A percentile compares a stretch with the other conserved stretches of the same genome.
These are phyloP conservation scores for Ctenicera cuprea DNA, from an alignment of 2,888 invertebrate genomes.

Conservation along the genomic window DNA sequence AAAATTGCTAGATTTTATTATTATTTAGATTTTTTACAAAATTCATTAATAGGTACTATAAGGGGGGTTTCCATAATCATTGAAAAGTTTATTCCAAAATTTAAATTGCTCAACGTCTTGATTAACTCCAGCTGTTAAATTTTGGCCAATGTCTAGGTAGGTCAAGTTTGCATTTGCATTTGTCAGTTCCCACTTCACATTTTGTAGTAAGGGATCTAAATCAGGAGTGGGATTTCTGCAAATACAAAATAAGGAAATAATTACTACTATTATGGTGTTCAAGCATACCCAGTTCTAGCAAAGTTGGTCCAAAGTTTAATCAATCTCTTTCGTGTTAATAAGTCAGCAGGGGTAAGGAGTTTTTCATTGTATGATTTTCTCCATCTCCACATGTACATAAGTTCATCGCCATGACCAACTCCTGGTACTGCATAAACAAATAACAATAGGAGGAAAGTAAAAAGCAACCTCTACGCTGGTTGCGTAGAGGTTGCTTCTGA, in stretches of 20 bases:
- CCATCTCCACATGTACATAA: constrained; percentile 56
- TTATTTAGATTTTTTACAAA: too few species aligned
- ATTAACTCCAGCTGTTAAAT: constrained; percentile 53
- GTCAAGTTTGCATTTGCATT: constrained; percentile 6
- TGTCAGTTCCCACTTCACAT: constrained; percentile 46
- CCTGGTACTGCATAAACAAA: constrained; percentile 44
- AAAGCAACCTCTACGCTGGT: too few species aligned
- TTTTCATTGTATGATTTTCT: constrained; percentile 30
- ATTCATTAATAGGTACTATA: constrained; percentile 42
- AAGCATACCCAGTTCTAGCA: constrained; percentile 56
- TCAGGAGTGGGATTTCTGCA: constrained; percentile 53
- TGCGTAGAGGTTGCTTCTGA: too few species aligned
- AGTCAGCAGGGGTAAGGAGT: constrained; percentile 40
- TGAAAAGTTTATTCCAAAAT: constrained; percentile 52
- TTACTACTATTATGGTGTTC: too few species aligned
- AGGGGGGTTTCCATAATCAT: constrained; percentile 51
- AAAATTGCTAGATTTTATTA: too few species aligned
- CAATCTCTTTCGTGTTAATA: constrained; percentile 52
- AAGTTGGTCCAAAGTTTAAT: constrained; percentile 59
- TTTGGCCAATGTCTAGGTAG: constrained; percentile 49
- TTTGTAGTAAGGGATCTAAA: constrained; percentile 41
- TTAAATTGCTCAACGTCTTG: constrained; percentile 66
- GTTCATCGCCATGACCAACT: constrained; percentile 59
- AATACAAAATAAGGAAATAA: constrained; percentile 4
- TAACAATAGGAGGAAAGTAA: too few species aligned